A percentile compares a stretch with the other conserved stretches of the same genome.
Conservation (phyloP, 2,888 invertebrate species). For the Drosophila emarginata region DNA sequence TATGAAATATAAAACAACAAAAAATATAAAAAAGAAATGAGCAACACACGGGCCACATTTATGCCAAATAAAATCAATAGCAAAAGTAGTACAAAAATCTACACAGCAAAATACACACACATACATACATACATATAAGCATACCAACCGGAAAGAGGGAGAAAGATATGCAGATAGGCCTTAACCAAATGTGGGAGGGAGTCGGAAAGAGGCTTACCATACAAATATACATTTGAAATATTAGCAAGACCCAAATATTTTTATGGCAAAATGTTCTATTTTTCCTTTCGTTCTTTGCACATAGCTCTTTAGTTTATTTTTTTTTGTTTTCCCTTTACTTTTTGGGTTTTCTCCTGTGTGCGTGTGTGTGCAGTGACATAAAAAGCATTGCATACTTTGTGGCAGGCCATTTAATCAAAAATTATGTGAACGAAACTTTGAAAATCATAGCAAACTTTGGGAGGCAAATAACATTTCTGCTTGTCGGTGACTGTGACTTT, state of each 20-base stretch:
- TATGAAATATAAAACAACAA: conserved; percentile 25
- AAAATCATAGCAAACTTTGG: conserved; percentile 30
- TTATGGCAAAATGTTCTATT: conserved; percentile 36
- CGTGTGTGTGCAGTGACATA: conserved; percentile 19
- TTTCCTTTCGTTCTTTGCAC: conserved; percentile 10
- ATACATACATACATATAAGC: too few relatives aligned
- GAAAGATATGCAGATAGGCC: background rate
- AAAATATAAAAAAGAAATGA: conserved; percentile 39
- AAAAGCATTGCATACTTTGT: conserved; percentile 43
- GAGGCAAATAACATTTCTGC: background rate
- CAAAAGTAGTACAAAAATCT: conserved; percentile 61
- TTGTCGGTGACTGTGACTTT: too few relatives aligned
- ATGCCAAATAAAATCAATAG: conserved; percentile 73
- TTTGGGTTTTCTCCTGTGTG: conserved; percentile 12
- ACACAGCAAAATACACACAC: background rate
- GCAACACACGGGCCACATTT: conserved; percentile 65
- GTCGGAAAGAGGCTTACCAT: background rate
- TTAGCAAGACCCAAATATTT: conserved; percentile 61
- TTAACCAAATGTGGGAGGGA: background rate
- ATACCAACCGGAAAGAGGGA: too few relatives aligned
- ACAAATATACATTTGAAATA: conserved; percentile 59
- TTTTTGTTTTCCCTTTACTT: background rate
- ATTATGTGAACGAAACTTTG: conserved; percentile 15
- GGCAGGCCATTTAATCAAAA: conserved; percentile 33
- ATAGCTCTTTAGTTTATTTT: conserved; percentile 1